A percentile compares a stretch with the other conserved stretches of the same genome.
Conservation (phyloP, 2,797 vertebrate species). For the Oophaga sylvatica region DNA sequence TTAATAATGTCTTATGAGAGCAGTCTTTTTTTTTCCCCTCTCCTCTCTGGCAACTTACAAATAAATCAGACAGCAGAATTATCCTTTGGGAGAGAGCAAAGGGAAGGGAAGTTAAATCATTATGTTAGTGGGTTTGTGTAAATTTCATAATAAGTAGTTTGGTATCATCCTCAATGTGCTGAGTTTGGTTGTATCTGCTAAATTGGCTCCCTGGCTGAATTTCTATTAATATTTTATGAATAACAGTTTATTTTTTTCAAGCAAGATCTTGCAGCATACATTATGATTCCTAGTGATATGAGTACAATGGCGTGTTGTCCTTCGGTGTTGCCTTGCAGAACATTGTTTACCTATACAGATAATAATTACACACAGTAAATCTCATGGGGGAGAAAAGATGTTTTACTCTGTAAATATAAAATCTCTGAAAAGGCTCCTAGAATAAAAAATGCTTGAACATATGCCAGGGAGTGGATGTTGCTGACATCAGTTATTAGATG, state of each 20-base stretch:
- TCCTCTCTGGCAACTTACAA: conserved; percentile 41
- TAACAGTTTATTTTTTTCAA: conserved; percentile 18
- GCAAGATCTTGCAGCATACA: not conserved
- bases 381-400: conserved; percentile 18
- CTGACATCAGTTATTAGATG: not conserved
- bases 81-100: conserved; percentile 33
- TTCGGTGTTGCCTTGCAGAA: conserved; percentile 8
- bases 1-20: conserved; percentile 57
- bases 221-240: conserved; percentile 47
- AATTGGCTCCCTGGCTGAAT: conserved; percentile 28
- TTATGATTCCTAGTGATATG: conserved; percentile 19
- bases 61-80: conserved; percentile 55
- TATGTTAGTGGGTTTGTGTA: conserved; percentile 45
- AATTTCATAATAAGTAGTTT: conserved; percentile 49
- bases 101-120: conserved; percentile 45
- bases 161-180: conserved; percentile 41
- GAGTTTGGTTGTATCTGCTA: conserved; percentile 25
- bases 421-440: not conserved
- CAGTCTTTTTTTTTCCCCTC: not conserved
- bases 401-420: conserved; percentile 18
- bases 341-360: conserved; percentile 15
- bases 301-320: not conserved
- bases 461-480: not conserved
- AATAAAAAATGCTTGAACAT: not conserved
- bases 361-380: conserved; percentile 20